Evolutionary conservation across 2,797 vertebrate species (phyloP).

Genomic region (Darevskia mixta): DNA sequence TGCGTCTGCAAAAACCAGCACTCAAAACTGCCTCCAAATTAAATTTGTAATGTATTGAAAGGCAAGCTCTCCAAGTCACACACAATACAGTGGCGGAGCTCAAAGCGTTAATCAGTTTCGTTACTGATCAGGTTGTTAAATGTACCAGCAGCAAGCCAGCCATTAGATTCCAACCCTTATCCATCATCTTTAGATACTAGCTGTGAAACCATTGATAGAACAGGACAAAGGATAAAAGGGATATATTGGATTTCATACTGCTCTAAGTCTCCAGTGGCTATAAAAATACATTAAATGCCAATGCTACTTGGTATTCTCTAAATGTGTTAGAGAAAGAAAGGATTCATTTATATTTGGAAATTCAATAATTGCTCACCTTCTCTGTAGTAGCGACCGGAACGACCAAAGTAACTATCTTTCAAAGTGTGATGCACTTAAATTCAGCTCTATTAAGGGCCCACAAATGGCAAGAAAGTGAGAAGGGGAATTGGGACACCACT

Average conservation of each 20-base stretch:
- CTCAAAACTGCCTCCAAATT: slow-evolving; percentile 36
- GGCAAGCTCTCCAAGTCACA: slow-evolving; percentile 24
- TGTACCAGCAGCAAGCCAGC: slow-evolving; percentile 68
- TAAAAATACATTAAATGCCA: slow-evolving; percentile 61
- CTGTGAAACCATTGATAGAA: slow-evolving; percentile 73
- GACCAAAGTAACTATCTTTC: slow-evolving; percentile 54
- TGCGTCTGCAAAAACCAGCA: neutral
- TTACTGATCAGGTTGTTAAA: slow-evolving; percentile 74
- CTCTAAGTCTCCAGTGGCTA: slow-evolving; percentile 64
- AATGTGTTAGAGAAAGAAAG: slow-evolving; percentile 58
- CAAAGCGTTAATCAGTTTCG: slow-evolving; percentile 52
- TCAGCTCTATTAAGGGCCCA: neutral
- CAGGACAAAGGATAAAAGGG: slow-evolving; percentile 74
- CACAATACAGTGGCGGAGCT: neutral
- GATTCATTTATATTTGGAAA: slow-evolving; percentile 58
- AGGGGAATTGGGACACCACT: slow-evolving; percentile 43
- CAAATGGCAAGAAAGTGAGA: slow-evolving; percentile 23
- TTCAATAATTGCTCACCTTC: slow-evolving; percentile 62
- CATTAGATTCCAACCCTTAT: slow-evolving; percentile 73
- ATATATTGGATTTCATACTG: slow-evolving; percentile 69
- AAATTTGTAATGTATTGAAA: neutral
- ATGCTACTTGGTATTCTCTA: slow-evolving; percentile 64
- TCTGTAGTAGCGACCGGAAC: slow-evolving; percentile 60
- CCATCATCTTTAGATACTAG: slow-evolving; percentile 73
- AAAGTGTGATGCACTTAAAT: neutral